Evolutionary conservation across 2,888 invertebrate species (phyloP), one percentile per base, ranked within the genome.

Genomic region (Choreutis nemorana): DNA sequence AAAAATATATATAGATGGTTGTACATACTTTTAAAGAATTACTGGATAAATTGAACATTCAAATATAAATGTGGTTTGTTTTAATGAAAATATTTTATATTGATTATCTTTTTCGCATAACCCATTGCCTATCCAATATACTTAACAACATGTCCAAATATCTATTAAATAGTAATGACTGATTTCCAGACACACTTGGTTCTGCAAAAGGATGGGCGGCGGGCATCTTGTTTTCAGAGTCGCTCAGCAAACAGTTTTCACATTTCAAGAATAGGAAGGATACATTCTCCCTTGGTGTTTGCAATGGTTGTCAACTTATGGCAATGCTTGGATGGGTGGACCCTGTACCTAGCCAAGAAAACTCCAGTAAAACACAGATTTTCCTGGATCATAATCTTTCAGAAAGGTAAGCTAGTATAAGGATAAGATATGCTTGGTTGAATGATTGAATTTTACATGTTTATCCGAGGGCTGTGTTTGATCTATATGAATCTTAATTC

Each of bases 131-230:
- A n/a, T n/a, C n/a, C n/a, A n/a, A n/a, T n/a, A n/a, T n/a, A n/a
- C n/a, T n/a, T n/a, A n/a, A n/a, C n/a, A n/a, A n/a, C n/a, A n/a
- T n/a, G n/a, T n/a, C n/a, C n/a, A n/a, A n/a, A n/a, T n/a, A n/a
- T n/a, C n/a, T 5, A 23, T 30, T 18, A 34, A n/a, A n/a, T n/a
- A n/a, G n/a, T n/a, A n/a, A n/a, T n/a, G n/a, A n/a, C n/a, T n/a
- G n/a, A n/a, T 18, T 43, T 38, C 10, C 57, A 90, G 94, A 94
- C 62, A 98, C 97, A 0, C 79, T 97, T 28, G 98, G 98, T 3
- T 97, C 97, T 0, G 97, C 95, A 0, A 97, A 96, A 78, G 97
- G 98, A 21, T 98, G 98, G 98, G 96, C 97, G 0, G 96, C 94
- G 0, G 90, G 92, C 40, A 87, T 97, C 23, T 66, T 90, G 21